Evolutionary conservation across 2,113 vertebrate species (phyloP), one percentile per base, ranked within the genome.

Genomic region (Origma solitaria): DNA sequence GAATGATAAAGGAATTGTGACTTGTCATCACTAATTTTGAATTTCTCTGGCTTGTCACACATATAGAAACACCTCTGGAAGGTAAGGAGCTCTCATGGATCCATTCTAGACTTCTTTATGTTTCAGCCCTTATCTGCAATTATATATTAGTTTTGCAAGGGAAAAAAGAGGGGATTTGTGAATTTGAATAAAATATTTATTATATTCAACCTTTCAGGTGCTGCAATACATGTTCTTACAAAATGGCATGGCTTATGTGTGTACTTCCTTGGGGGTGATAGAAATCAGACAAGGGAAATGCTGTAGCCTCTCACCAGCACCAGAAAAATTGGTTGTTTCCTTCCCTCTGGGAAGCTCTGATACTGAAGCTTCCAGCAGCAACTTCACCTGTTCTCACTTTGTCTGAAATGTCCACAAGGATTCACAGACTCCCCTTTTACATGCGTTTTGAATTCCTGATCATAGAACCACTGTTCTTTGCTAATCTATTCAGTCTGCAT

Each of bases 301-400:
- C 17, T 72, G 17, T 50, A 80, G 68, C 16, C 20, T 53, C 40
- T 66, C 11, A n/a, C 50, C 27, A 66, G 35, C 24, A 71, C 30
- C 62, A 47, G 9, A 45, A 81, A 65, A 70, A 38, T 2, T 4
- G 4, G 10, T 62, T 51, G 1, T 23, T 77, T 80, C 22, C 61
- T 84, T 66, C 13, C 42, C 33, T 73, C 24, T 0, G 0, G 20
- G 16, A 33, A 60, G 8, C 0, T 0, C 47, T 79, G 49, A 30
- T 33, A 20, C 24, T 2, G 0, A 1, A 47, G 16, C n/a, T 37
- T 23, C 25, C 24, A 11, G 22, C 20, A 42, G 30, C 25, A 61
- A 54, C 12, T 38, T 79, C 61, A 60, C 35, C 61, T 66, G 16
- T 35, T 82, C 65, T 40, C 53, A 51, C 35, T 75, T 71, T 35